Base-by-base conservation (phyloP, 2,113 vertebrate species). In the Cryptoleucopteryx plumbea region DNA sequence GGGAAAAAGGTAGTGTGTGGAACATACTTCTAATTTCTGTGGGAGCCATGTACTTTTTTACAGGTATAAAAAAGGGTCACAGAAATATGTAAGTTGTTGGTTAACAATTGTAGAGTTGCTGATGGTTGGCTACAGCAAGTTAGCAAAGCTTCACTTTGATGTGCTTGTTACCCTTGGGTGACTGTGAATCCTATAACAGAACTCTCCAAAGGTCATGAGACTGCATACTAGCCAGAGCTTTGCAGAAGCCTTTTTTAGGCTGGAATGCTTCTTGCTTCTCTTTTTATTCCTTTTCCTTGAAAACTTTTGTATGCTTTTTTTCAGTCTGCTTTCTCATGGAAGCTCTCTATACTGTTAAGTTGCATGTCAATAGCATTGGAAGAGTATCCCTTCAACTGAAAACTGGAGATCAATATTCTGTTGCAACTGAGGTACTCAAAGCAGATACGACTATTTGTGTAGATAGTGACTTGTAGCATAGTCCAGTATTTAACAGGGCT, bases 381-480 rank as follows among this genome's bases (percentile, higher is more conserved):
- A 83, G 36, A 81, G 32, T 42, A 55, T 61, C 16, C n/a, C 31
- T 90, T 74, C 55, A 74, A 7, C 43, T 66, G 29, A 55, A 82
- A 79, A 22, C 55, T 70, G 52, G 38, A 48, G 32, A 53, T 93
- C 31, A 43, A 10, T 67, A 50, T 56, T 84, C 42, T 91, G 1
- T 65, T 81, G 43, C 36, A 65, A 7, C 27, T 18, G 75, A 66
- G 31, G 15, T 62, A n/a, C 25, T 83, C 17, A 23, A 66, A 90
- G 13, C 21, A 92, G 66, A 48, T 55, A 32, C 0, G 4, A 42
- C 48, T 15, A 19, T 48, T 55, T 70, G 45, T 0, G 0, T 32
- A 63, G 82, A 29, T 6, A 65, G 74, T 42, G 32, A 25, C 34
- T 86, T 56, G 50, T 34, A 56, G 43, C 36, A 40, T 45, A 77